Conservation (phyloP, 2,797 vertebrate species). For the Tokudaia tokunoshimensis region DNA sequence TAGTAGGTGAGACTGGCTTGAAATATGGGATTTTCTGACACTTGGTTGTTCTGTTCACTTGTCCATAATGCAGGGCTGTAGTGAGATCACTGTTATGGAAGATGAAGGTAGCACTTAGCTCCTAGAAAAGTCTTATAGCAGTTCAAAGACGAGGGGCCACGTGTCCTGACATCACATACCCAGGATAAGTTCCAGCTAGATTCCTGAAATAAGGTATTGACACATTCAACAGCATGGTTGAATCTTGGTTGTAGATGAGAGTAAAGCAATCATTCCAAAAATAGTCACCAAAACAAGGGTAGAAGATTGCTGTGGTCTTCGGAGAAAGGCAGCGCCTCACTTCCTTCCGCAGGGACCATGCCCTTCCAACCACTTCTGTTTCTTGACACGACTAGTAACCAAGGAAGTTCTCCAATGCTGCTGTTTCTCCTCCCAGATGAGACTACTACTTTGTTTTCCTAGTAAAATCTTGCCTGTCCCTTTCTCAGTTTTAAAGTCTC, state of each 20-base stretch:
- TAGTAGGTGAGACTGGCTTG: not conserved
- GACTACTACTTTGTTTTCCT: slow-evolving; percentile 10
- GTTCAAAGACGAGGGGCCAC: not conserved
- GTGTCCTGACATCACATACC: not conserved
- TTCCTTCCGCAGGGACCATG: slow-evolving; percentile 88
- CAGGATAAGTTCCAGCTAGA: not conserved
- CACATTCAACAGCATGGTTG: slow-evolving; percentile 42
- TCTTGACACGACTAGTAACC: slow-evolving; percentile 86
- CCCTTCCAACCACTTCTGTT: slow-evolving; percentile 88
- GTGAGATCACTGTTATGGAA: not conserved
- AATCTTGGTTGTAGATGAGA: slow-evolving; percentile 79
- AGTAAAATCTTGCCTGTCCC: not conserved
- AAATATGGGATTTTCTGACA: not conserved
- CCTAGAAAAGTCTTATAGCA: not conserved
- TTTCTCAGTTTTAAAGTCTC: not conserved
- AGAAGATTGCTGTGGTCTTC: slow-evolving; percentile 84
- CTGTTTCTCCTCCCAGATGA: slow-evolving; percentile 41
- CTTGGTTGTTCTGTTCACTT: not conserved
- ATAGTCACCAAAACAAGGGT: slow-evolving; percentile 85
- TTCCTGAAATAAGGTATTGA: not conserved
- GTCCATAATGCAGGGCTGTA: not conserved
- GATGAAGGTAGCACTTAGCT: not conserved
- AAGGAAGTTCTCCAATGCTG: slow-evolving; percentile 86
- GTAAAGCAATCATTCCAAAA: slow-evolving; percentile 85
- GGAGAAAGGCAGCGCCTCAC: slow-evolving; percentile 84